phyloP scores from a whole-genome alignment of 2,113 vertebrate genomes.

The Entomyzon cyanotis region DNA sequence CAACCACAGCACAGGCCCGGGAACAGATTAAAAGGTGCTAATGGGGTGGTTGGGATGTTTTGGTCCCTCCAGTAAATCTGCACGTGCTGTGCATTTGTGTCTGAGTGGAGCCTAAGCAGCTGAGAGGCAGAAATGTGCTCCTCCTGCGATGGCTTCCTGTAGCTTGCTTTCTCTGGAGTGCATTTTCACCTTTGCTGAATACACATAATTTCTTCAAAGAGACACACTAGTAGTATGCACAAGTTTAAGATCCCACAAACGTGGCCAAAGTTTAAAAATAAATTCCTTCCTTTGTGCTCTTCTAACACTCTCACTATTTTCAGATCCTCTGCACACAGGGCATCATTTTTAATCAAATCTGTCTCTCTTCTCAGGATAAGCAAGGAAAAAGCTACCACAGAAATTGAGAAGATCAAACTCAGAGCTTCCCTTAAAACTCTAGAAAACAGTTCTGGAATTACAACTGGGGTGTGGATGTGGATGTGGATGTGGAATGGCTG shows the following conservation, averaged over 20 bases:
- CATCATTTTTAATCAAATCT: not conserved
- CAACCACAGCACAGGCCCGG: not conserved
- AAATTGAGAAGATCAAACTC: not conserved
- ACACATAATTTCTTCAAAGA: not conserved
- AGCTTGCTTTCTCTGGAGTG: not conserved
- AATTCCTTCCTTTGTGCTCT: not conserved
- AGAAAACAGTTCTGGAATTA: not conserved
- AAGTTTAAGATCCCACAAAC: not conserved
- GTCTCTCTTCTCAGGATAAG: not conserved
- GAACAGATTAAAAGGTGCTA: not conserved
- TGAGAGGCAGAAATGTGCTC: not conserved
- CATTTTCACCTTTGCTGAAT: not conserved
- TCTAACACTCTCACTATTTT: not conserved
- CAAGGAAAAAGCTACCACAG: not conserved
- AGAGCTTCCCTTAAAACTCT: not conserved
- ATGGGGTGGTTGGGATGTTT: not conserved
- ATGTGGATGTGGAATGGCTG: not conserved
- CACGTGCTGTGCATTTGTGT: not conserved
- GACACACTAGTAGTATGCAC: not conserved
- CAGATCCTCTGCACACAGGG: not conserved
- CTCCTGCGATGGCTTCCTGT: not conserved
- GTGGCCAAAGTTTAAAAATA: not conserved
- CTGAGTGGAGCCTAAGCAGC: not conserved
- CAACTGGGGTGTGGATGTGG: not conserved
- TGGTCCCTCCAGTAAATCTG: not conserved